Conservation (phyloP, 64 coral and sea anemone species). For the Dendronephthya gigantea region DNA sequence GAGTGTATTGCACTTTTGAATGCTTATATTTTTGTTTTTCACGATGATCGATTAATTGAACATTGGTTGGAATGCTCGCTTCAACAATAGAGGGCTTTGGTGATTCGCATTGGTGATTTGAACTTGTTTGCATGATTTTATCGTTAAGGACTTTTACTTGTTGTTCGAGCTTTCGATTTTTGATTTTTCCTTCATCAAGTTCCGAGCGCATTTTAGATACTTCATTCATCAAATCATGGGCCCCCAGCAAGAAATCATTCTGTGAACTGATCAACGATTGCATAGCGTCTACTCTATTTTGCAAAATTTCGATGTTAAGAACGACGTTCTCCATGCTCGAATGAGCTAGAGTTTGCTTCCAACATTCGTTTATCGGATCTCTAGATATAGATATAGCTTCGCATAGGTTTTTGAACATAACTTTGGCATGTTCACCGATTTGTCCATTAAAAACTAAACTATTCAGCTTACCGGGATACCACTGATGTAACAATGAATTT, state of each 20-base stretch:
- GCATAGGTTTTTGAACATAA: background rate
- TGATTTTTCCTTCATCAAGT: background rate
- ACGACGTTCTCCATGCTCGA: background rate
- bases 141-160: background rate
- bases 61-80: background rate
- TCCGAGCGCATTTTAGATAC: background rate
- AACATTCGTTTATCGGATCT: background rate
- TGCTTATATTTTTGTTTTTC: background rate
- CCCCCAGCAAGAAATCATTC: background rate
- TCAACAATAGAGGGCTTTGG: background rate
- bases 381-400: background rate
- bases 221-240: background rate
- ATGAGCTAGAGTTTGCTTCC: background rate
- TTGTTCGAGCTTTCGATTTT: constrained; percentile 11
- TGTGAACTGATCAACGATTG: no score
- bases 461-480: background rate
- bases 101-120: background rate
- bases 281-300: background rate
- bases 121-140: background rate
- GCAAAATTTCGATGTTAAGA: background rate
- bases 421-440: background rate
- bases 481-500: background rate
- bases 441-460: background rate
- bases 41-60: background rate
- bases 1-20: background rate